A percentile compares a stretch with the other conserved stretches of the same genome.
phyloP scores from a whole-genome alignment of 2,797 vertebrate species.

The Graptemys geographica region DNA sequence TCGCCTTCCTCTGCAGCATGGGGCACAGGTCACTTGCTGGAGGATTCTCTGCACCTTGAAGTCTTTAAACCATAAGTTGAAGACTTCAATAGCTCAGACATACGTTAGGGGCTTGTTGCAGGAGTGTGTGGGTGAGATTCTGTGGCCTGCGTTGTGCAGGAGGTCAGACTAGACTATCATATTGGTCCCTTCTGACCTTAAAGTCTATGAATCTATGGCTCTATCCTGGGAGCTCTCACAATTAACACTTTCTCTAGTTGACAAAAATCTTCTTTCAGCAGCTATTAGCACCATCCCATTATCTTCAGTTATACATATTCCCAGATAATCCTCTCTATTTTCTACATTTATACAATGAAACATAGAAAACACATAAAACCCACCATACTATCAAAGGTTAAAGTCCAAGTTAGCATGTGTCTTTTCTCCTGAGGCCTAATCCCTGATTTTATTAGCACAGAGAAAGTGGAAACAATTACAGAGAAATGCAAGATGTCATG shows the following conservation, averaged over 20 bases:
- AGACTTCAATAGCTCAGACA: too few species aligned
- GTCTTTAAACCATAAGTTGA: too few species aligned
- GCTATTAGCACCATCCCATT: slow-evolving; percentile 24
- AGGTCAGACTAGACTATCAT: too few species aligned
- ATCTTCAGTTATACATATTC: not conserved
- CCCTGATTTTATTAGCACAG: not conserved
- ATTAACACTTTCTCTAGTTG: slow-evolving; percentile 65
- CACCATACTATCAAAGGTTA: slow-evolving; percentile 11
- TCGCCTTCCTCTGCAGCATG: too few species aligned
- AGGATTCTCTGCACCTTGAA: too few species aligned
- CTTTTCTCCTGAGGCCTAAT: not conserved
- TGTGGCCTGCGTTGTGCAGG: too few species aligned
- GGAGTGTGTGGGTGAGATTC: too few species aligned
- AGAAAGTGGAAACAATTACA: not conserved
- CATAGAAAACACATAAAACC: not conserved
- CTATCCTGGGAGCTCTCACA: slow-evolving; percentile 21
- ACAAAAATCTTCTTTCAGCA: slow-evolving; percentile 26
- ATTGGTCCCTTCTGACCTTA: too few species aligned
- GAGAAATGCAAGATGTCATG: not conserved
- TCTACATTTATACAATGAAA: not conserved
- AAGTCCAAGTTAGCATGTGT: not conserved
- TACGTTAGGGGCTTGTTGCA: too few species aligned
- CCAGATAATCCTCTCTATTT: slow-evolving; percentile 1
- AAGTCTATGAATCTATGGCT: too few species aligned
- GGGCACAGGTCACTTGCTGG: too few species aligned